Base-by-base conservation (phyloP, 2,797 vertebrate genomes). In the Spinibarbus caldwelli region DNA sequence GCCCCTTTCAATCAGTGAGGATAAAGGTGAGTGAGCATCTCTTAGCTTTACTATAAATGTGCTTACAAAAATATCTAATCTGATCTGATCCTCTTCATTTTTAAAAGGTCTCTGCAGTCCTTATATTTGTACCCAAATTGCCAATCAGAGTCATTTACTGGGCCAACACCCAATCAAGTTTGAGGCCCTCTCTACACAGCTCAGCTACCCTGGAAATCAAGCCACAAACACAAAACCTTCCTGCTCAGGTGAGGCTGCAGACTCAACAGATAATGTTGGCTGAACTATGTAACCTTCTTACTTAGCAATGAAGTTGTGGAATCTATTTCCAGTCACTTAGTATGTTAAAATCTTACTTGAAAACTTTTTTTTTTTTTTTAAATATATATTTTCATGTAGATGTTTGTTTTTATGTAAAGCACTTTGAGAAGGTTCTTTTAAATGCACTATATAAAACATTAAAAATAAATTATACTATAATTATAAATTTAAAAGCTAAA, bases 171-270 rank as follows among this genome's bases (percentile, higher is more conserved):
- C 93, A 14, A 91, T 96, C 91, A 96, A 97, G 85, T 91, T 91
- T 38, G 95, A 96, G 88, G 94, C 85, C 88, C 94, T 92, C 89
- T 92, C 87, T 7, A 91, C 90, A 2, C 90, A 94, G 31, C 95
- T 95, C 87, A 93, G 93, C 80, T 96, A 95, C 89, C 92, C 95
- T 70, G 94, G 95, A 86, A 96, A 92, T 90, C 79, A 93, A 57
- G 93, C 93, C 72, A 49, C 19, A 52, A 95, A 91, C 88, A 89
- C 95, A 84, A 96, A 96, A 78, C 89, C 95, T 0, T 87, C 92
- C 83, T 92, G 93, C 87, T 91, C 96, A 91, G 93, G 95, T 96
- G 73, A 89, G 82, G 76, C n/a, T 49, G 19, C 23, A 21, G 64
- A 10, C 3, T 26, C 64, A 67, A 36, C 31, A 34, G 17, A 67